phyloP scores from a whole-genome alignment of 2,888 invertebrate genomes.

The Pachydiplax longipennis region DNA sequence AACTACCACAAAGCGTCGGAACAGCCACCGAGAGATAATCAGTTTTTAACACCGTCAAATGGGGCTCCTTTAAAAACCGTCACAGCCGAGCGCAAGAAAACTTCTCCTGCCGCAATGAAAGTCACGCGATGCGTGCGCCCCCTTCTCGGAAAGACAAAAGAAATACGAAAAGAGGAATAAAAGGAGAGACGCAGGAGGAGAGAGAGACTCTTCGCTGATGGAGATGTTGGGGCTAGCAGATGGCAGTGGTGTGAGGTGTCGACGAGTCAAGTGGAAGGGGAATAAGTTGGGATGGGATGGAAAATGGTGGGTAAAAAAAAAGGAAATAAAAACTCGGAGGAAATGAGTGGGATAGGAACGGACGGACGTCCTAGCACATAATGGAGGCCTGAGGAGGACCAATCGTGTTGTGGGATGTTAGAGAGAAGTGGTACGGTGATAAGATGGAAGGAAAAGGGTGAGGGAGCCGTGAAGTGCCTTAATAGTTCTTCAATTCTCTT shows the following conservation, averaged over 20 bases:
- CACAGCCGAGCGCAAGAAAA: background rate
- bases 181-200: background rate
- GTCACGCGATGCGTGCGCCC: background rate
- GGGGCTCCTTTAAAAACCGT: too few relatives aligned
- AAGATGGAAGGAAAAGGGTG: background rate
- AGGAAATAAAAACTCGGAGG: background rate
- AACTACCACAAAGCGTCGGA: too few relatives aligned
- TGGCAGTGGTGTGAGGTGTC: background rate
- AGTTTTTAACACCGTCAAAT: too few relatives aligned
- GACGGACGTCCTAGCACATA: constrained; percentile 22
- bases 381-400: background rate
- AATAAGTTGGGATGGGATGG: background rate
- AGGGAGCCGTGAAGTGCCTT: background rate
- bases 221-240: background rate
- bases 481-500: background rate
- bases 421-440: background rate
- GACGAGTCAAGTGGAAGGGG: background rate
- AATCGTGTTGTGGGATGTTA: constrained; percentile 6
- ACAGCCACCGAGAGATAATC: too few relatives aligned
- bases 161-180: background rate
- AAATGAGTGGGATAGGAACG: constrained; percentile 3
- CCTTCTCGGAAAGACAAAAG: background rate
- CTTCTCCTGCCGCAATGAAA: background rate
- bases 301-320: background rate
- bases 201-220: background rate